Evolutionary conservation across 2,113 vertebrate species (phyloP).

Genomic region (Cyprinus carpio): DNA sequence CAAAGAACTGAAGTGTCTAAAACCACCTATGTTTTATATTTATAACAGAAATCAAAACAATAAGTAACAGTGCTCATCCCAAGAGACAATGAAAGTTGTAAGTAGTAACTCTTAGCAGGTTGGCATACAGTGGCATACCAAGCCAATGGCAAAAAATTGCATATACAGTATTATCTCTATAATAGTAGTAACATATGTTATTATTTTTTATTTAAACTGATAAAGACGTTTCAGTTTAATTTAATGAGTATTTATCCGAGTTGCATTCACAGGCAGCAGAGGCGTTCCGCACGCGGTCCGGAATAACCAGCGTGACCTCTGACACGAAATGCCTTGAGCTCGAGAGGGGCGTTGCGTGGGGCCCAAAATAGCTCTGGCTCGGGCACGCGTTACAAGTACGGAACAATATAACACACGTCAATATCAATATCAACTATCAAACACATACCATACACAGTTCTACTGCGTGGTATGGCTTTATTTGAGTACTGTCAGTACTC

Average conservation of each 20-base stretch:
- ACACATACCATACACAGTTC: background rate
- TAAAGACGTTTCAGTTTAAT: background rate
- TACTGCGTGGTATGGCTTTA: background rate
- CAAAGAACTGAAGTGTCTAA: background rate
- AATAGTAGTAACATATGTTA: no score
- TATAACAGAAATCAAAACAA: background rate
- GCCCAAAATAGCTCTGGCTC: slow-evolving; percentile 49
- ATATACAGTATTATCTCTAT: no score
- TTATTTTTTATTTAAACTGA: background rate
- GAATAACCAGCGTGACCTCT: slow-evolving; percentile 54
- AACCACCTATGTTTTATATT: background rate
- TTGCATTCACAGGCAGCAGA: background rate
- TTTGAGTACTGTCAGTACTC: background rate
- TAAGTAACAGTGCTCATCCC: background rate
- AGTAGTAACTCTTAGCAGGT: no score
- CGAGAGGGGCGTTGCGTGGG: slow-evolving; percentile 16
- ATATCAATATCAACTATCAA: background rate
- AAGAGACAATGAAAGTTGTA: background rate
- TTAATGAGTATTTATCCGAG: background rate
- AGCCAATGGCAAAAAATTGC: no score
- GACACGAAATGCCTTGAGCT: slow-evolving; percentile 51
- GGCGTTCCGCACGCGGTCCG: slow-evolving; percentile 32
- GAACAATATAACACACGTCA: slow-evolving; percentile 1
- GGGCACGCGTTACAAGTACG: background rate
- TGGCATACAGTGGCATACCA: no score